These are phyloP conservation scores for Strigamia crassipes DNA, from an alignment of 2,888 invertebrate genomes.

Conservation along the genomic window DNA sequence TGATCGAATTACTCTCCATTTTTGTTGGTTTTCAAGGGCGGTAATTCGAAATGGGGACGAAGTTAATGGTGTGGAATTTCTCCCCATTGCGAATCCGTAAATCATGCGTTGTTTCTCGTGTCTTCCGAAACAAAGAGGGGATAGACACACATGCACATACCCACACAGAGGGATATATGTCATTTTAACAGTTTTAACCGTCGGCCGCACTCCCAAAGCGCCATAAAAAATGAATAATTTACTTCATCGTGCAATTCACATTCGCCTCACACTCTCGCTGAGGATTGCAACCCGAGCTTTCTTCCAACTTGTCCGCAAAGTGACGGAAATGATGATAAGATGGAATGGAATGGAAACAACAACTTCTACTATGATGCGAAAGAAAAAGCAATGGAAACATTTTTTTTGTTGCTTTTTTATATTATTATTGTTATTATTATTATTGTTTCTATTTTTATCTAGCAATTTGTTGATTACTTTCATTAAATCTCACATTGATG, in stretches of 20 bases:
- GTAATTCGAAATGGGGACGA: not conserved
- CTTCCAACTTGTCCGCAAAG: not conserved
- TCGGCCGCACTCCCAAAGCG: not conserved
- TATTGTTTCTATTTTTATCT: too few species aligned
- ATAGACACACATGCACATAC: too few species aligned
- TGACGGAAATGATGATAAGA: not conserved
- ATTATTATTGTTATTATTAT: too few species aligned
- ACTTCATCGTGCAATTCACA: not conserved
- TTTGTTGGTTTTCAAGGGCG: not conserved
- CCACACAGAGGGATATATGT: not conserved
- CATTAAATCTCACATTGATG: too few species aligned
- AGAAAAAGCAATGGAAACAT: not conserved
- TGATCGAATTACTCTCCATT: not conserved
- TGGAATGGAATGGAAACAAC: not conserved
- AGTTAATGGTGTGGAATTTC: not conserved
- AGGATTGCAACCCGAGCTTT: slow-evolving; percentile 4
- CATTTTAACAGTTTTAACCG: not conserved
- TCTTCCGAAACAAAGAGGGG: not conserved
- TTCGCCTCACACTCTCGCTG: not conserved
- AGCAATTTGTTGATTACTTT: too few species aligned
- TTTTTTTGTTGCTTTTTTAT: not conserved
- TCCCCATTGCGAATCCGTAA: not conserved
- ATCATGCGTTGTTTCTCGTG: not conserved
- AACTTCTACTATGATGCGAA: not conserved
- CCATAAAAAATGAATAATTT: slow-evolving; percentile 4